Evolutionary conservation across 2,113 vertebrate species (phyloP), one percentile per base, ranked within the genome.

Genomic region (Ariopsis seemanni): DNA sequence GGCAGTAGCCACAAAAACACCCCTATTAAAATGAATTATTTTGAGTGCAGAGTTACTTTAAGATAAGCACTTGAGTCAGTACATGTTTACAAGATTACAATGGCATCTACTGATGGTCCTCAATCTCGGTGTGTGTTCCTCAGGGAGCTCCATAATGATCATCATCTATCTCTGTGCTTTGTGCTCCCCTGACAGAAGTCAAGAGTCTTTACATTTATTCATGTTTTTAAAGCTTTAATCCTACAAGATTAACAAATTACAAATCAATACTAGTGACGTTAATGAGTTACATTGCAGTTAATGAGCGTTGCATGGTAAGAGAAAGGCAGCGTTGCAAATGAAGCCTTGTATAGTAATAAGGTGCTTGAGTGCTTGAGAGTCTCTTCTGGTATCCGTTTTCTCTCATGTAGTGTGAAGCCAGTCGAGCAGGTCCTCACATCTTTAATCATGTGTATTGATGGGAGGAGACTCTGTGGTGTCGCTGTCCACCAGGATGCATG

Each of bases 361-460:
- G 62, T 80, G 77, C 58, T 79, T 34, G 60, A 67, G 62, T 80
- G 77, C 58, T 79, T 34, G 60, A 67, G 25, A 48, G 77, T 58
- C 52, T 81, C 52, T 86, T 53, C 77, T 34, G 27, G 34, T 63
- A 34, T 62, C 60, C 79, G 85, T 86, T 63, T 53, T 30, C 52
- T 63, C 50, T 77, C 25, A 6, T 53, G 25, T 60, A 58, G n/a
- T 10, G 6, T 63, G 5, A 85, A 62, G n/a, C 14, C 25, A 85
- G 53, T 30, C 30, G 11, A 69, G 53, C 65, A 62, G 69, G 15
- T 83, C 57, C 79, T 82, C 80, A 83, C 69, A 87, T 71, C 53
- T 71, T 87, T 77, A 83, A 83, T 87, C 27, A 83, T 80, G 22
- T 22, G 57, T 63, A 72, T 83, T 83, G 74, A 75, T 83, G 71